Percentiles rank a stretch among this genome's conserved stretches.
These are phyloP conservation scores for Chrysaora quinquecirrha DNA, from an alignment of 30 jellyfish, hydroid and myxozoan genomes.

Conservation along the genomic window DNA sequence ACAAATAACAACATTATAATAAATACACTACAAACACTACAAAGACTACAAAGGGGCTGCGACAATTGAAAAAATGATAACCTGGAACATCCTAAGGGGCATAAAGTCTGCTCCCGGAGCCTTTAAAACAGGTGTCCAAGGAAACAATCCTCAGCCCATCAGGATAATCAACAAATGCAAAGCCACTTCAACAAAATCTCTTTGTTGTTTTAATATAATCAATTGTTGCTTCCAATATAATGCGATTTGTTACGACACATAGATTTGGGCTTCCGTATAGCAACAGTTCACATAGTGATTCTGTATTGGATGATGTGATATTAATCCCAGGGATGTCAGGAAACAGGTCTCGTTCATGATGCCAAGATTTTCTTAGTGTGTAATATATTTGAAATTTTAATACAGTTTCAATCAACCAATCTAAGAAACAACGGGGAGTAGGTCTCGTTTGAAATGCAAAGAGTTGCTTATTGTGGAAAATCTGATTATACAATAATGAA, in stretches of 20 bases:
- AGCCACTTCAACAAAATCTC: neutral
- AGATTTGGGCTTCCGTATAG: neutral
- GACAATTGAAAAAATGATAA: neutral
- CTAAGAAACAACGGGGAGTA: too few relatives aligned
- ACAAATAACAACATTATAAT: too few relatives aligned
- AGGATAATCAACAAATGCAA: neutral
- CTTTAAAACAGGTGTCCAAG: neutral
- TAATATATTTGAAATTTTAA: too few relatives aligned
- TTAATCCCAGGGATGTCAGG: neutral
- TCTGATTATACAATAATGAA: too few relatives aligned
- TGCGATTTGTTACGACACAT: constrained; percentile 2
- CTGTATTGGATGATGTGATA: neutral
- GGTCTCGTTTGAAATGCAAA: too few relatives aligned
- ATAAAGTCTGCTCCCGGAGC: neutral
- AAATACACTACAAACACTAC: neutral
- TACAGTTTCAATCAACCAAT: too few relatives aligned
- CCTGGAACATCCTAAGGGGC: neutral
- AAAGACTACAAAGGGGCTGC: neutral
- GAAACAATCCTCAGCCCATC: constrained; percentile 2
- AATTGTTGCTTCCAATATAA: neutral
- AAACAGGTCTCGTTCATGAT: too few relatives aligned
- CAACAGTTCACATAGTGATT: neutral
- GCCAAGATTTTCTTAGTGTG: too few relatives aligned
- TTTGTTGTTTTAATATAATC: neutral
- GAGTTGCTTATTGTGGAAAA: too few relatives aligned